A percentile compares a stretch with the other conserved stretches of the same genome.
Conservation (phyloP, 2,797 vertebrate species). For the Pitangus sulphuratus region DNA sequence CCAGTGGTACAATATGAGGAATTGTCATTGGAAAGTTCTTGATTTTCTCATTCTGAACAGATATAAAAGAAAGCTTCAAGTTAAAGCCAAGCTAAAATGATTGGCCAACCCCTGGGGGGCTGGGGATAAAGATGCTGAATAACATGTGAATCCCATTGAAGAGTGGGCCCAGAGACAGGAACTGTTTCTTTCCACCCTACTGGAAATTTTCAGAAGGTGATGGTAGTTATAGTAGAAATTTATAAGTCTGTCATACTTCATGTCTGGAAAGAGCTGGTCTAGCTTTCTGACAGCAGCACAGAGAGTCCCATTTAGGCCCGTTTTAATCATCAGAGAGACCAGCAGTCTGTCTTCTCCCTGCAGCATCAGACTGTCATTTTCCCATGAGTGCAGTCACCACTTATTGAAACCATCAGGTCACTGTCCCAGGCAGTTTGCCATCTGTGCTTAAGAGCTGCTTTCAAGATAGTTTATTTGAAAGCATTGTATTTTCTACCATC, state of each 20-base stretch:
- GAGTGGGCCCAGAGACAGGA: neutral
- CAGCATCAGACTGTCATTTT: neutral
- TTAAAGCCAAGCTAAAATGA: neutral
- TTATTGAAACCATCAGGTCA: slow-evolving; percentile 33
- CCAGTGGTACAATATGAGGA: neutral
- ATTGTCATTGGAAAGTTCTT: neutral
- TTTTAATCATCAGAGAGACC: neutral
- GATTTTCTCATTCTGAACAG: neutral
- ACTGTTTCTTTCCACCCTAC: neutral
- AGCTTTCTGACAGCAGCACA: neutral
- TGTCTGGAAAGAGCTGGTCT: neutral
- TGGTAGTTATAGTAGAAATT: neutral
- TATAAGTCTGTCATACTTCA: neutral
- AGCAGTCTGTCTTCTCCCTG: neutral
- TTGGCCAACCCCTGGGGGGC: neutral
- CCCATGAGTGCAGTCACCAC: neutral
- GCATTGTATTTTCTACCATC: neutral
- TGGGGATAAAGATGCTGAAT: neutral
- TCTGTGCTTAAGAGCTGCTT: neutral
- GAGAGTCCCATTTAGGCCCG: neutral
- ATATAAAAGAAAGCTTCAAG: neutral
- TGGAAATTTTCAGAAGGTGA: neutral
- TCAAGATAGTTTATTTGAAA: neutral
- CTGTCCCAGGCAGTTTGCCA: slow-evolving; percentile 42
- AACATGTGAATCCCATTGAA: neutral